A percentile compares a stretch with the other conserved stretches of the same genome.
phyloP scores from a whole-genome alignment of 2,113 vertebrate species.

The Empidonax alnorum region DNA sequence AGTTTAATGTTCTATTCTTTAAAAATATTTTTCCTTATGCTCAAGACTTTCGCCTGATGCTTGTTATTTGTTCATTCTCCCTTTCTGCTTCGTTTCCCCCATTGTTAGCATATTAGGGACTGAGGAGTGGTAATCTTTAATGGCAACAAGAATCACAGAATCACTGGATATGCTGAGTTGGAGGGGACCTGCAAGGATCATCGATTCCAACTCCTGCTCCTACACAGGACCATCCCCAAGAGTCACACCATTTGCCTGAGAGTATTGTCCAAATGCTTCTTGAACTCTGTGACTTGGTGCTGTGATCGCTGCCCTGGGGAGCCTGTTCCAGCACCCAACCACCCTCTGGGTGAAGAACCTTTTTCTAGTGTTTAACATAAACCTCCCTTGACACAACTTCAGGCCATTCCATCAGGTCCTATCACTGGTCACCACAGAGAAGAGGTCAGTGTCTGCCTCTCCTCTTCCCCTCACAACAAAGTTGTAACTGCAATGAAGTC shows the following conservation, averaged over 20 bases:
- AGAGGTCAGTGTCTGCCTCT: too few species aligned
- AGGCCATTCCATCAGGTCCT: too few species aligned
- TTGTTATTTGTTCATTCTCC: neutral
- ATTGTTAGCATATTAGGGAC: neutral
- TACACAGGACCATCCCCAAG: neutral
- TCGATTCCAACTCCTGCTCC: neutral
- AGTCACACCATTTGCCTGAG: neutral
- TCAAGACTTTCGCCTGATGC: neutral
- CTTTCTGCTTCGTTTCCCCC: neutral
- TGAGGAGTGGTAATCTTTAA: neutral
- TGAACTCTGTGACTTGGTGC: neutral
- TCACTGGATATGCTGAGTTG: neutral
- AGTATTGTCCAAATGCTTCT: neutral
- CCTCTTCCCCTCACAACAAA: too few species aligned
- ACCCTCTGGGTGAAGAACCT: too few species aligned
- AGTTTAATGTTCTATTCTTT: conserved; percentile 8
- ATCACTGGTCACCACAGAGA: too few species aligned
- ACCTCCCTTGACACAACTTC: too few species aligned
- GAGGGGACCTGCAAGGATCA: neutral
- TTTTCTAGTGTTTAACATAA: too few species aligned
- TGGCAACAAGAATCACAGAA: neutral
- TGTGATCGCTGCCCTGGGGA: neutral
- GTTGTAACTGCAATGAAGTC: too few species aligned
- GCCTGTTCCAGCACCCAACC: too few species aligned
- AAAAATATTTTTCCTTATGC: neutral